These are phyloP conservation scores for Epistrophella euchroma DNA, from an alignment of 2,888 invertebrate genomes.

Conservation along the genomic window DNA sequence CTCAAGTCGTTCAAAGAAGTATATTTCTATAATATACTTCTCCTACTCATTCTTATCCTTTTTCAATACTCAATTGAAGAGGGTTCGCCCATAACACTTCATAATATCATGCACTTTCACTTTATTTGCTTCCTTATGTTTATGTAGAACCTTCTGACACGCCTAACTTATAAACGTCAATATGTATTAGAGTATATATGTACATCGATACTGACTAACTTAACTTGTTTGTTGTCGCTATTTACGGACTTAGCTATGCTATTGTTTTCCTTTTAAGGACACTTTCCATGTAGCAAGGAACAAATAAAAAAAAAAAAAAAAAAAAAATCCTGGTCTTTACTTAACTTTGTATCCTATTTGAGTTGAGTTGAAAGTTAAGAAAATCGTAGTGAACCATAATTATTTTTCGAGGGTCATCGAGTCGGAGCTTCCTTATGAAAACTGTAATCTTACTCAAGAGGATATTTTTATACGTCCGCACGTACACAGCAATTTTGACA, in stretches of 20 bases:
- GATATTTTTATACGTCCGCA: constrained; percentile 12
- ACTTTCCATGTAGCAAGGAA: neutral
- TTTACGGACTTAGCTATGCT: constrained; percentile 8
- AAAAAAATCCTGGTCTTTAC: neutral
- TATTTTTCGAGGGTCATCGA: constrained; percentile 20
- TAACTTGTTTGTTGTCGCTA: constrained; percentile 27
- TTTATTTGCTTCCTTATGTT: constrained; percentile 35
- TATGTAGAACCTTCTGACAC: constrained; percentile 22
- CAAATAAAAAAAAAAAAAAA: neutral
- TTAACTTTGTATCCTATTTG: constrained; percentile 5
- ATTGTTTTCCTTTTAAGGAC: constrained; percentile 43
- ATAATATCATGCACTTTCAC: constrained; percentile 31
- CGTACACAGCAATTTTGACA: constrained; percentile 9
- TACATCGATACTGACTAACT: neutral
- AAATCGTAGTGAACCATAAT: constrained; percentile 17
- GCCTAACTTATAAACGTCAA: constrained; percentile 38
- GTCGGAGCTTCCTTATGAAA: neutral
- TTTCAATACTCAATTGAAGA: constrained; percentile 12
- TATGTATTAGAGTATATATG: neutral
- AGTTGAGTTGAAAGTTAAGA: neutral
- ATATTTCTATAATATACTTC: neutral
- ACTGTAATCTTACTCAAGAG: neutral
- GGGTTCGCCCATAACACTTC: constrained; percentile 25
- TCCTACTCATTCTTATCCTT: neutral
- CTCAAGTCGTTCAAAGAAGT: neutral